Evolutionary conservation across 23 tunicate genomes (phyloP), one percentile per base, ranked within the genome.

Genomic region (Pegea sp.): DNA sequence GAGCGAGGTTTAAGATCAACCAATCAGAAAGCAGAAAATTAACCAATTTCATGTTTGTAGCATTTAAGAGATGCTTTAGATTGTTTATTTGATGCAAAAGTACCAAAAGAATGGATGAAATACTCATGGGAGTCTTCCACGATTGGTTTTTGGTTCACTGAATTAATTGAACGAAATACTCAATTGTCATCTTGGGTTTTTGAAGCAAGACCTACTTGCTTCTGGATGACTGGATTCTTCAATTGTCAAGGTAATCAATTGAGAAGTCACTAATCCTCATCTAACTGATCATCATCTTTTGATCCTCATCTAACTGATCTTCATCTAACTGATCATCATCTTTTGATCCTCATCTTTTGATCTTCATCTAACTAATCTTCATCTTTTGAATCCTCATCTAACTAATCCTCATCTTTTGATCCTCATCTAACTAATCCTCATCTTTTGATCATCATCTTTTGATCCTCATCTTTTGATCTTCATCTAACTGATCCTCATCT

Each of bases 141-240:
- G 30, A 77, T 89, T 30, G 98, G 98, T 1, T 89, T 89, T 71
- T 89, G 98, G 98, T 89, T 89, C 54, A 76, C 98, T 19, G 98
- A 89, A 57, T 48, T 89, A 29, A 29, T 76, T 16, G 98, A 89
- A 43, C 54, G 98, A 1, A 77, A 89, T 63, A 62, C 74, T 29
- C 98, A 89, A 57, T 62, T 89, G 26, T 67, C 80, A 3, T 25
- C 57, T 22, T 89, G 98, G 98, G 62, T 77, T 31, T 89, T 77
- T 50, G 98, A 89, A 4, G 77, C 74, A 38, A 54, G 98, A 53
- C 98, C 98, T 4, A 66, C 56, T 13, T 89, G 90, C 64, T 89
- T 89, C 59, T 89, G 98, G 98, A 89, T 89, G 98, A 89, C 98
- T 34, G 98, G 98, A 52, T 89, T 89, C 64, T 89, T 89, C 66